Evolutionary conservation across 2,113 vertebrate genomes (phyloP).

Genomic region (Solenodon paradoxus): DNA sequence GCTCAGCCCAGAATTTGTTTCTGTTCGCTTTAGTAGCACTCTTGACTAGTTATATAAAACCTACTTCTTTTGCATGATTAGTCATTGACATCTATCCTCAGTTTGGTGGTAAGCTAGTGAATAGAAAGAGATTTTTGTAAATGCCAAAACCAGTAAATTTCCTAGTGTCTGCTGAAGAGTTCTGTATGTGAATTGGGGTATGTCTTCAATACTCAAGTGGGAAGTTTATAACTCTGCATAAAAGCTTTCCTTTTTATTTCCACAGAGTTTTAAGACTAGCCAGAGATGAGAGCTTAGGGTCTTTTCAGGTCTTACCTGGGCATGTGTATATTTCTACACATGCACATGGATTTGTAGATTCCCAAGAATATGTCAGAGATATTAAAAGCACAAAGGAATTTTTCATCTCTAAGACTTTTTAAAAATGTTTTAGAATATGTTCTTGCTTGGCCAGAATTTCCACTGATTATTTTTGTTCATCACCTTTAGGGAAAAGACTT

Average conservation of each 20-base stretch:
- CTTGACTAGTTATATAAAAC: background rate
- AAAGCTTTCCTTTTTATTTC: background rate
- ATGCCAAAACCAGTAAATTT: background rate
- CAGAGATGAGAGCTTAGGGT: background rate
- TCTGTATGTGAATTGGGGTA: background rate
- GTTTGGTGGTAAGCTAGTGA: background rate
- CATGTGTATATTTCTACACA: background rate
- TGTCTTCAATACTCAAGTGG: background rate
- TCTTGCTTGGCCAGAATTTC: too few relatives aligned
- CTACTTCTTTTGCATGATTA: background rate
- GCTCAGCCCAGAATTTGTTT: background rate
- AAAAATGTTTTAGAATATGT: too few relatives aligned
- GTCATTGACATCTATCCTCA: background rate
- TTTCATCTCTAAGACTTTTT: background rate
- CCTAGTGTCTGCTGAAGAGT: background rate
- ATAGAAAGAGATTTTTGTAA: background rate
- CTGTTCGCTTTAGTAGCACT: background rate
- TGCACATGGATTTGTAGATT: background rate
- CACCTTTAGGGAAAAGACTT: background rate
- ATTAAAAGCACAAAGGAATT: background rate
- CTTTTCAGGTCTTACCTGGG: background rate
- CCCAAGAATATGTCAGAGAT: background rate
- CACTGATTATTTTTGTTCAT: background rate
- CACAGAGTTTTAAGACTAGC: background rate
- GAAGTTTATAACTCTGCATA: background rate